These are phyloP conservation scores for Notiomystis cincta DNA, from an alignment of 2,113 vertebrate species.

Conservation along the genomic window DNA sequence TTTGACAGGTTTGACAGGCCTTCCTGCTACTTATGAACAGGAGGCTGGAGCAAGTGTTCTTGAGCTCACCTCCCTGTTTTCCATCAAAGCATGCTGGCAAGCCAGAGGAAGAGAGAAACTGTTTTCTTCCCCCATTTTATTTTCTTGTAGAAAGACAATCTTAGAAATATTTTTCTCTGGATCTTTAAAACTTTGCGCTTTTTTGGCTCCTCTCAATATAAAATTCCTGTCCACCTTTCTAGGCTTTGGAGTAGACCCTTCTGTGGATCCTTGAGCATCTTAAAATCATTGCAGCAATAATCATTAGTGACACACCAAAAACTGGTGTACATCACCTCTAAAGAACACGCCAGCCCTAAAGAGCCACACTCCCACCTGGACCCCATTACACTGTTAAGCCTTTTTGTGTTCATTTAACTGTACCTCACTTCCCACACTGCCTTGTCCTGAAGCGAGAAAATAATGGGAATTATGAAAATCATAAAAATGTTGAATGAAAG, in stretches of 20 bases:
- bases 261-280: neutral
- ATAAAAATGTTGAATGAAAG: neutral
- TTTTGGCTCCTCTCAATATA: neutral
- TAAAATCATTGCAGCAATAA: neutral
- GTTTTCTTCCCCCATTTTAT: neutral
- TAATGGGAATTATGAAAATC: neutral
- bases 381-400: neutral
- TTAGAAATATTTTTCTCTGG: neutral
- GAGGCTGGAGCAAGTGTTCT: neutral
- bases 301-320: neutral
- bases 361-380: neutral
- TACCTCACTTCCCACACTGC: fast-evolving
- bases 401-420: neutral
- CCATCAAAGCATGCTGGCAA: neutral
- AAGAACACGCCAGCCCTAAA: neutral
- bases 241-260: neutral
- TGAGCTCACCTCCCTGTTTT: neutral
- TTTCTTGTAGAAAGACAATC: neutral
- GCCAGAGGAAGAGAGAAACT: neutral
- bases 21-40: neutral
- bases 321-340: neutral
- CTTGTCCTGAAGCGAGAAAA: neutral
- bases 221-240: neutral
- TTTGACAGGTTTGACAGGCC: conserved; percentile 38
- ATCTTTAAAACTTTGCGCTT: neutral